Evolutionary conservation across 2,888 invertebrate species (phyloP), one percentile per base, ranked within the genome.

Genomic region (Tetropium fuscum): DNA sequence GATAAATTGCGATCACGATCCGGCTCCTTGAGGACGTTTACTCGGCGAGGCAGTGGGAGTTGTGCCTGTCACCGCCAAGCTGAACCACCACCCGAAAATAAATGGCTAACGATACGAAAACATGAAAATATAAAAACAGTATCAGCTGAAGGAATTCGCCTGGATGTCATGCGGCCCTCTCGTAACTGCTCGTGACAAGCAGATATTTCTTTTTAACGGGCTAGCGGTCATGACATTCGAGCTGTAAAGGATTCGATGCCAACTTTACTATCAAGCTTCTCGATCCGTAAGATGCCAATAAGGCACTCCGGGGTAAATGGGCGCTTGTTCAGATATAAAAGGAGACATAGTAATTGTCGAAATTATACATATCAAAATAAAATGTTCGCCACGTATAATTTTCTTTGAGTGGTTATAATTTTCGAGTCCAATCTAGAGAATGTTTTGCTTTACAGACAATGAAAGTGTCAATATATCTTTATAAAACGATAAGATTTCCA

Each of bases 91-190:
- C 51, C 63, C 66, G 62, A 63, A 65, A 68, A 67, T 70, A 71
- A 69, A 68, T 63, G 62, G 62, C 59, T 62, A 67, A 68, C 69
- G 66, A 66, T 68, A 63, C 67, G 67, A 63, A 65, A 66, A 68
- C 70, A 69, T 68, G 71, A 61, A 68, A 71, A 69, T 69, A 67
- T 63, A 63, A 64, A 66, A 69, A 69, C 59, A 61, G 64, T 64
- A 63, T 58, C 64, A 59, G 57, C 11, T 43, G 49, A 57, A 62
- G 59, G 53, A 60, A 53, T 56, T 44, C 53, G 56, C 53, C 41
- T 47, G 57, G 62, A 66, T 66, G 64, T 63, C 68, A 59, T 63
- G 64, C 57, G 36, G 49, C 60, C 53, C 22, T 66, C 53, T 53
- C 44, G 66, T 57, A 55, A 62, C 63, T 71, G 71, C 54, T 66